These are phyloP conservation scores for Nephila pilipes DNA, from an alignment of 1,140 invertebrate species.

Conservation along the genomic window DNA sequence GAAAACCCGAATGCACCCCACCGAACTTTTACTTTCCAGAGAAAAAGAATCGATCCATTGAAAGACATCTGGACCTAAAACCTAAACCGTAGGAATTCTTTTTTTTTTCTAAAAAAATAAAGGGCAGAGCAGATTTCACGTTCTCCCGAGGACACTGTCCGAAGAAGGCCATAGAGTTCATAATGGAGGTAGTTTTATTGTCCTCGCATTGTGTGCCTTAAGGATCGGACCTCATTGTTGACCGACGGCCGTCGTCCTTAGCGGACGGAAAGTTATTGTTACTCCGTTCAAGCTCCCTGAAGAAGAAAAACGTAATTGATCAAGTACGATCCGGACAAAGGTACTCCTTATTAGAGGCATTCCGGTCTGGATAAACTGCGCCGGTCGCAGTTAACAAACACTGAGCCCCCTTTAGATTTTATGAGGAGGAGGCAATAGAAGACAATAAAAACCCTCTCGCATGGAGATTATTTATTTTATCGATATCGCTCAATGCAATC, in stretches of 20 bases:
- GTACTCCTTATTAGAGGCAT: slow-evolving; percentile 67
- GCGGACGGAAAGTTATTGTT: slow-evolving; percentile 64
- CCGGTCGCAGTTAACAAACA: slow-evolving; percentile 72
- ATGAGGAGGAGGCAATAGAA: slow-evolving; percentile 55
- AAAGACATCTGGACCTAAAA: neutral
- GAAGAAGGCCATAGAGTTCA: slow-evolving; percentile 40
- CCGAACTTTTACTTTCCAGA: slow-evolving; percentile 12
- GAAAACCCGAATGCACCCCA: neutral
- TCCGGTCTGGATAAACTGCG: slow-evolving; percentile 69
- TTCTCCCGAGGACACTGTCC: neutral
- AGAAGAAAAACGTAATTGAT: slow-evolving; percentile 73
- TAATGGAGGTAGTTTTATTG: slow-evolving; percentile 67
- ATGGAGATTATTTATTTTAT: slow-evolving; percentile 57
- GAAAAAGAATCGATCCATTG: neutral
- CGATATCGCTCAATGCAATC: neutral
- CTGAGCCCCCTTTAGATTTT: slow-evolving; percentile 55
- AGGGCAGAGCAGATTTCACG: slow-evolving; percentile 10
- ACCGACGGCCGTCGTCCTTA: slow-evolving; percentile 40
- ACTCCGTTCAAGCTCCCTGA: slow-evolving; percentile 24
- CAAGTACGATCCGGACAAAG: slow-evolving; percentile 65
- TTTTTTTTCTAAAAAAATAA: slow-evolving; percentile 2
- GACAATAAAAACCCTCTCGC: slow-evolving; percentile 35
- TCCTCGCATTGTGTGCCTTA: slow-evolving; percentile 59
- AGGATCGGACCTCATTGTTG: slow-evolving; percentile 66
- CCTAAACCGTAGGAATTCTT: neutral